Evolutionary conservation across 2,113 vertebrate species (phyloP).

Genomic region (Sebastes fasciatus): DNA sequence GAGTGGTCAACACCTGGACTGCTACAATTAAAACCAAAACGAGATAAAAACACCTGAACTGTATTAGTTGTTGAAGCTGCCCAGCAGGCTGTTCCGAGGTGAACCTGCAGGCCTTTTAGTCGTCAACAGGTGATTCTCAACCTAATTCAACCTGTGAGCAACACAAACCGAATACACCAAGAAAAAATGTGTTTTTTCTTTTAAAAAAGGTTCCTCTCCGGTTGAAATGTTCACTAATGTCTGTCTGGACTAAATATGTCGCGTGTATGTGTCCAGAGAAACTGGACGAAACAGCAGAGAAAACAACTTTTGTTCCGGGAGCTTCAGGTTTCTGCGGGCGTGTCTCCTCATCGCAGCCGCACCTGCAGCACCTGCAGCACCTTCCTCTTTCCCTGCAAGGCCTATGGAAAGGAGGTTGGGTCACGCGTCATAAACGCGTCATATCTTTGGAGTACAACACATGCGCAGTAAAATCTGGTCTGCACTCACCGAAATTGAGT

Average conservation of each 20-base stretch:
- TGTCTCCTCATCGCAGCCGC: conserved; percentile 31
- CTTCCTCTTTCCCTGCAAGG: not conserved
- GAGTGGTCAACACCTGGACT: not conserved
- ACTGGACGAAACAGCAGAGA: not conserved
- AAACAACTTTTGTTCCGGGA: conserved; percentile 53
- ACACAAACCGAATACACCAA: not conserved
- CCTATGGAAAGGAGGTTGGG: no score
- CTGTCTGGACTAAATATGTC: not conserved
- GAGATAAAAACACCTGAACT: not conserved
- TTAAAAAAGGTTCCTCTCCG: not conserved
- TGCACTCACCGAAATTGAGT: no score
- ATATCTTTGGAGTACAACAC: no score
- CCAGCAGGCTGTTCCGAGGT: not conserved
- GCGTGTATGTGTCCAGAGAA: not conserved
- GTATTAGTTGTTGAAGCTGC: not conserved
- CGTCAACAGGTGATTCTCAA: not conserved
- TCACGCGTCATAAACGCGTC: no score
- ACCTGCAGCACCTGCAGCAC: conserved; percentile 56
- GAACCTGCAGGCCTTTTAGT: conserved; percentile 38
- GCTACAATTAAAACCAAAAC: not conserved
- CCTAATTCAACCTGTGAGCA: not conserved
- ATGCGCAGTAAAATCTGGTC: no score
- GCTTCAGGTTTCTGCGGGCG: conserved; percentile 67
- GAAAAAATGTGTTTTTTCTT: fast-evolving
- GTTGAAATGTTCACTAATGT: not conserved